Conservation (phyloP, 2,888 invertebrate species). For the Cynaeus angustus region DNA sequence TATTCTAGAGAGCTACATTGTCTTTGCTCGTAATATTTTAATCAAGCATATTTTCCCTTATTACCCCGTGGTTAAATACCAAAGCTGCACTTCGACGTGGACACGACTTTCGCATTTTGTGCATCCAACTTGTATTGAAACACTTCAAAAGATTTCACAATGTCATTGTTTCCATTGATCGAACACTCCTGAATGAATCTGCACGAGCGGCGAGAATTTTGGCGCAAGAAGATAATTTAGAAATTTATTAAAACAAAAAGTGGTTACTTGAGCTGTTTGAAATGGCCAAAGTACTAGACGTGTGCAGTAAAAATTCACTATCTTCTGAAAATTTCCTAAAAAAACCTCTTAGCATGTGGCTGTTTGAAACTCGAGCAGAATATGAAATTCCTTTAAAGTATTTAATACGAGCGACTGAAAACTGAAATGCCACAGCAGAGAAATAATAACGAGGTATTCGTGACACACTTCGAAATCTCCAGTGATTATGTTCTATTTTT, state of each 20-base stretch:
- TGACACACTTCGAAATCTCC: constrained; percentile 31
- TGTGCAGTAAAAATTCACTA: constrained; percentile 38
- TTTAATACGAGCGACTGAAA: constrained; percentile 33
- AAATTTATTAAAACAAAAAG: constrained; percentile 14
- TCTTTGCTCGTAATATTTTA: too few species aligned
- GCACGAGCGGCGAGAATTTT: too few species aligned
- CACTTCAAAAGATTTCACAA: too few species aligned
- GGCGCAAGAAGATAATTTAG: constrained; percentile 16
- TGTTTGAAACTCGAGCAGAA: constrained; percentile 38
- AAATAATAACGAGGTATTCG: constrained; percentile 35
- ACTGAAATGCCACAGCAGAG: constrained; percentile 24
- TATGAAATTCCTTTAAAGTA: constrained; percentile 41
- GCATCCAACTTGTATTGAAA: too few species aligned
- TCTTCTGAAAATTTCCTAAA: constrained; percentile 35
- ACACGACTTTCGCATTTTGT: too few species aligned
- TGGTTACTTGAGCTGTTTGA: constrained; percentile 25
- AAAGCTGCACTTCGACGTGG: too few species aligned
- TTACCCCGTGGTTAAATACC: too few species aligned
- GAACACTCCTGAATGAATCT: too few species aligned
- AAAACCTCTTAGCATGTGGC: constrained; percentile 43
- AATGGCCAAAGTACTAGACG: constrained; percentile 26
- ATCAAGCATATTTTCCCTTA: too few species aligned
- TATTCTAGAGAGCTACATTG: too few species aligned
- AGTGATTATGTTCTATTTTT: constrained; percentile 22
- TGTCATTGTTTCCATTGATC: too few species aligned